Conservation (phyloP, 1,140 invertebrate genomes). For the Ylistrum balloti region DNA sequence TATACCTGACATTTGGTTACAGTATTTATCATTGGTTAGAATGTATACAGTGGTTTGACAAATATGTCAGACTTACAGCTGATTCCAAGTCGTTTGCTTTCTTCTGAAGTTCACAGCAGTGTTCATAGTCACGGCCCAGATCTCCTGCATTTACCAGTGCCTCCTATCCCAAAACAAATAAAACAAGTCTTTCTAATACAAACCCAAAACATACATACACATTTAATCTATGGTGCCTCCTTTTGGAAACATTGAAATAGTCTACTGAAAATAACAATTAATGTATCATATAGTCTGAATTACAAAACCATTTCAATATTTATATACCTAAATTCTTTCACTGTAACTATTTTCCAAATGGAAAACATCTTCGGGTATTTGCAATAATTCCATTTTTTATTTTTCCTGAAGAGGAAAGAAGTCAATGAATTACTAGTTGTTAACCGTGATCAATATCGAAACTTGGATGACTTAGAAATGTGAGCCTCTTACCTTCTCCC, state of each 20-base stretch:
- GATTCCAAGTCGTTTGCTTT: slow-evolving; percentile 91
- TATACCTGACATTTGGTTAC: background rate
- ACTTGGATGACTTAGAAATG: background rate
- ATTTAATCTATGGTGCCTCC: too few species aligned
- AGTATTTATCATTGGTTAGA: background rate
- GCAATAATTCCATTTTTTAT: too few species aligned
- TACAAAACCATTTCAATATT: too few species aligned
- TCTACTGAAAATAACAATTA: too few species aligned
- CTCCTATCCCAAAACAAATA: slow-evolving; percentile 85
- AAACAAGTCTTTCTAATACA: background rate
- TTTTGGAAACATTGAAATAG: too few species aligned
- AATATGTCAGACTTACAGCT: slow-evolving; percentile 71
- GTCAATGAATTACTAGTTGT: too few species aligned
- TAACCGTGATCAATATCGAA: slow-evolving; percentile 14
- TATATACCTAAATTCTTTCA: too few species aligned
- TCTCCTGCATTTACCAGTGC: slow-evolving; percentile 97
- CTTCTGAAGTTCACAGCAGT: slow-evolving; percentile 93
- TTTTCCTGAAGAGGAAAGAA: too few species aligned
- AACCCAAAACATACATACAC: too few species aligned
- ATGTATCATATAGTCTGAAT: too few species aligned
- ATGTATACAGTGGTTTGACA: background rate
- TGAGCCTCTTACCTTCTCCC: slow-evolving; percentile 88
- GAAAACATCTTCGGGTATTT: too few species aligned
- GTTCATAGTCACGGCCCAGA: slow-evolving; percentile 96
- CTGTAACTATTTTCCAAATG: too few species aligned